Evolutionary conservation across 2,797 vertebrate genomes (phyloP), one percentile per base, ranked within the genome.

Genomic region (Falco naumanni): DNA sequence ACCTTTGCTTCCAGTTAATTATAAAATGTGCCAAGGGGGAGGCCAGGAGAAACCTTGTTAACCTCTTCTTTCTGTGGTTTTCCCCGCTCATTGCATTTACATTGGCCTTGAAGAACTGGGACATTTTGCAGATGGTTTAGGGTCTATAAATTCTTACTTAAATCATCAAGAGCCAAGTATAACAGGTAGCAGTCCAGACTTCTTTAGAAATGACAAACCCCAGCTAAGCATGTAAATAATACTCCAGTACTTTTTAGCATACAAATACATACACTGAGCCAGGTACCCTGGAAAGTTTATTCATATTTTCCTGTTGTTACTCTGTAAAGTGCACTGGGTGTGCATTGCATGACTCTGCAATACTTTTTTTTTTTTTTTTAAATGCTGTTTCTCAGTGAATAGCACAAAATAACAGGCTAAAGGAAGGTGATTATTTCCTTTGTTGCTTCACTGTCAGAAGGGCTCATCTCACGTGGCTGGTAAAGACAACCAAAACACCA

Each of bases 101-200:
- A 97, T 97, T 91, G 97, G 95, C 97, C 93, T 95, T 94, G 85
- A 96, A 97, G 94, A 91, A 84, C 20, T 84, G 92, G 95, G 97
- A 96, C 88, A 70, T 96, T 97, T 93, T 96, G 89, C 97, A 97
- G 95, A 98, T 97, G 96, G 96, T 95, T 97, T 91, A 86, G 65
- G 82, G 92, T 93, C 97, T 97, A 94, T 95, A 97, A 97, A 97
- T 96, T 96, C 93, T 94, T 96, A 96, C 95, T 96, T 84, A 97
- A 97, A 97, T 95, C 82, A 87, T 83, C 84, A 21, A 2, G 94
- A 98, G 97, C 95, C 97, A 97, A 97, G 96, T 87, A 94, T 63
- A 97, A 97, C 97, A 97, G 97, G 97, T 96, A 96, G 95, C 97
- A 82, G 93, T 95, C 97, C 97, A 97, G 97, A 96, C 95, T 97